Evolutionary conservation across 2,888 invertebrate species (phyloP), one percentile per base, ranked within the genome.

Genomic region (Athrips mouffetella): DNA sequence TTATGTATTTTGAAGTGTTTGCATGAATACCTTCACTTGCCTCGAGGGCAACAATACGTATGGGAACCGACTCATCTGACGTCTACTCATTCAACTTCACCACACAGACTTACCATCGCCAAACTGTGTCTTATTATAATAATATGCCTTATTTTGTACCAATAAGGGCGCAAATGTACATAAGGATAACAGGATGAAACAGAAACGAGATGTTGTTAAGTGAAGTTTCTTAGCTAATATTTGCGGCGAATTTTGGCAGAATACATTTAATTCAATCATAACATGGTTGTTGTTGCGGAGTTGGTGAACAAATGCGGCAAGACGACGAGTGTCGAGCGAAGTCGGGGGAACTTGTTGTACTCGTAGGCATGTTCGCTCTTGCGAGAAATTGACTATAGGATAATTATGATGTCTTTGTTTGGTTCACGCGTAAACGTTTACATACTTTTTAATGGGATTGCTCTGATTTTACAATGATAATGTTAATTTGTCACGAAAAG

Each of bases 221-320:
- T 61, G 64, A 76, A 76, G 75, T 76, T 77, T 71, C 73, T 73
- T 63, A 69, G 75, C 73, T 76, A 75, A 77, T 76, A 76, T 76
- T 77, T 76, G 75, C 64, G 71, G 71, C 72, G 73, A 70, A 71
- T 76, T 77, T 76, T 75, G 73, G 64, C 57, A 63, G 71, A 74
- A 75, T 69, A 74, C 69, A 70, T 75, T 77, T 76, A 76, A 76
- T 77, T 74, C 74, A 76, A 77, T 74, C 76, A 77, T 71, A 77
- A 78, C 73, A 76, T 75, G 69, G 65, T 8, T 40, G 40, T 40
- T 40, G 40, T 25, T 40, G 25, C 25, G 25, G 23, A 40, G 40
- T 40, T 40, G 15, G 8, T n/a, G 33, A 33, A 33, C 33, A 33
- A 33, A 33, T 33, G 13, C 8, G 37, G 11, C 18, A n/a, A n/a